Evolutionary conservation across 2,888 invertebrate genomes (phyloP).

Genomic region (Melanotus villosus): DNA sequence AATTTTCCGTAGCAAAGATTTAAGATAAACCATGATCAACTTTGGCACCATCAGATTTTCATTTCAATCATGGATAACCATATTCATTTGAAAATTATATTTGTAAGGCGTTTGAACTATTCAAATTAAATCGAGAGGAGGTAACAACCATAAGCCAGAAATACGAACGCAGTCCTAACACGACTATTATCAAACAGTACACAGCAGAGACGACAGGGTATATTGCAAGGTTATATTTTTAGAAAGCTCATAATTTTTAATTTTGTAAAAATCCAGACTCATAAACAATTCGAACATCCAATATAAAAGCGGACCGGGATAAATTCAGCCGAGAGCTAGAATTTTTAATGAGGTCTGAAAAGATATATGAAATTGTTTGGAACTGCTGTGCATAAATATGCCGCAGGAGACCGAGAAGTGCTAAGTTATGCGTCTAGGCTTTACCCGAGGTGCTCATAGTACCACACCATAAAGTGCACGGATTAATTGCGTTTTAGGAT

Average conservation of each 20-base stretch:
- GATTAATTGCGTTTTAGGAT: constrained; percentile 51
- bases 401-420: constrained; percentile 55
- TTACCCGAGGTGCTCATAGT: constrained; percentile 58
- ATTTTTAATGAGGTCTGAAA: constrained; percentile 60
- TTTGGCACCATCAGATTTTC: no score
- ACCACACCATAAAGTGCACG: constrained; percentile 54
- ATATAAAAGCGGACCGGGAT: constrained; percentile 33
- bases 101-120: no score
- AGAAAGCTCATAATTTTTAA: constrained; percentile 21
- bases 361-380: constrained; percentile 61
- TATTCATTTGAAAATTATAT: no score
- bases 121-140: no score
- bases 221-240: neutral
- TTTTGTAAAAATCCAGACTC: constrained; percentile 22
- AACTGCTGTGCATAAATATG: constrained; percentile 62
- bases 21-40: no score
- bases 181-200: no score
- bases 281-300: constrained; percentile 30
- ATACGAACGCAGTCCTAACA: no score
- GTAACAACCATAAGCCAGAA: no score
- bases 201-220: neutral
- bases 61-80: no score
- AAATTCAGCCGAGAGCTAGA: constrained; percentile 45
- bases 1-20: no score
- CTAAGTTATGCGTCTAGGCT: constrained; percentile 58